Percentiles rank a stretch among this genome's conserved stretches.
Conservation (phyloP, 2,888 invertebrate genomes). For the Bimastos eiseni region DNA sequence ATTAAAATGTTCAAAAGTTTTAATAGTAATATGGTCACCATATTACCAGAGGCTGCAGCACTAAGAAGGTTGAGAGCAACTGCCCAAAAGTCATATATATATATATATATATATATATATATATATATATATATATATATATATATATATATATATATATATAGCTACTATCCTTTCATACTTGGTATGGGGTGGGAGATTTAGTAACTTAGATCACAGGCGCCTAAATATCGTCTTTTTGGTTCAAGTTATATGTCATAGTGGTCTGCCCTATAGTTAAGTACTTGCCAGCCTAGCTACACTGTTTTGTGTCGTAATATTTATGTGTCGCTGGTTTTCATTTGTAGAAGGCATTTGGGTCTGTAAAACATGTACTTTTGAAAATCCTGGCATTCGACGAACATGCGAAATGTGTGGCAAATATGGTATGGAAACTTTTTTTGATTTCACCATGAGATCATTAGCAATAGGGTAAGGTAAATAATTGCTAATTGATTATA, state of each 20-base stretch:
- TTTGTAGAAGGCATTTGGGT: not conserved
- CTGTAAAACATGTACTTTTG: not conserved
- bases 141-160: too few relatives aligned
- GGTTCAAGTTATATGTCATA: not conserved
- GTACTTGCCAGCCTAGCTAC: not conserved
- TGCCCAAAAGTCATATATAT: too few relatives aligned
- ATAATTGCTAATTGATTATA: not conserved
- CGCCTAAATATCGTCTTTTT: too few relatives aligned
- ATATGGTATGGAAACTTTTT: not conserved
- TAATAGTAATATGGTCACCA: too few relatives aligned
- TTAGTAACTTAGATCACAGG: too few relatives aligned
- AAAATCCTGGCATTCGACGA: conserved; percentile 1
- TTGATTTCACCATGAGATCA: not conserved
- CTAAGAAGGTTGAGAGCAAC: too few relatives aligned
- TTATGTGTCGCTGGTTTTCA: not conserved
- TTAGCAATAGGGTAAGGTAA: not conserved
- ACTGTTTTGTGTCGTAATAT: not conserved
- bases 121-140: too few relatives aligned
- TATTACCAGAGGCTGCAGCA: too few relatives aligned
- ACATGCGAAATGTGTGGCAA: not conserved
- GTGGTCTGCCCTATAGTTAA: not conserved
- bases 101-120: too few relatives aligned
- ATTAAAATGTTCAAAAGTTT: too few relatives aligned
- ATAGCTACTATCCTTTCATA: too few relatives aligned
- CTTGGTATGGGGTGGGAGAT: too few relatives aligned